These are phyloP conservation scores for Onthophagus taurus DNA, from an alignment of 1,140 invertebrate species.

Conservation along the genomic window DNA sequence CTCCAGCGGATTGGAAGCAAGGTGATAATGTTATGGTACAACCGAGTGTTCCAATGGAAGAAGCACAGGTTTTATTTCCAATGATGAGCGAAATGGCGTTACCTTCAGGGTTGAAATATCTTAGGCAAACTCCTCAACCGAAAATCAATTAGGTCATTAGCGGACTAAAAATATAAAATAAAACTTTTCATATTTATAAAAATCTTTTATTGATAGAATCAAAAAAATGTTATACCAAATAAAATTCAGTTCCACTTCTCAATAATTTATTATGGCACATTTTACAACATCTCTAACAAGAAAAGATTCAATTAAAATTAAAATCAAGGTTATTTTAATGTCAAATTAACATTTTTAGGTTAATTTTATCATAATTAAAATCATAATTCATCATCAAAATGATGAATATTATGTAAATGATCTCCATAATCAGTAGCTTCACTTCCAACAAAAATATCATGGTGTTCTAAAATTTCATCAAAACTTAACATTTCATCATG, in stretches of 20 bases:
- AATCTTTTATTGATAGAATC: too few species aligned
- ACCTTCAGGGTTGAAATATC: constrained; percentile 73
- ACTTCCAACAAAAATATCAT: constrained; percentile 90
- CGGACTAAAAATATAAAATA: not conserved
- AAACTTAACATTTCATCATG: constrained; percentile 74
- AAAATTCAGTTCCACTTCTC: too few species aligned
- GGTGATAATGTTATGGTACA: constrained; percentile 79
- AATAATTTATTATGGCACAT: too few species aligned
- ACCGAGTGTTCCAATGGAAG: constrained; percentile 60
- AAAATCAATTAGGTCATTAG: too few species aligned
- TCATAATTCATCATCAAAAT: constrained; percentile 76
- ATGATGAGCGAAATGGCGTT: constrained; percentile 54
- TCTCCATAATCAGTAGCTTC: constrained; percentile 94
- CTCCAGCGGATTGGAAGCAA: constrained; percentile 87
- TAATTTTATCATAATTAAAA: too few species aligned
- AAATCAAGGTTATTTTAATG: not conserved
- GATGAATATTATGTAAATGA: constrained; percentile 71
- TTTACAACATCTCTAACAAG: too few species aligned
- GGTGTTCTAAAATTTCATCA: constrained; percentile 79
- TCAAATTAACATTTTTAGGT: not conserved
- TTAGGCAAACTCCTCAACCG: constrained; percentile 60
- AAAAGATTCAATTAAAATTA: not conserved
- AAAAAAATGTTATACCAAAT: too few species aligned
- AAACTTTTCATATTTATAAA: too few species aligned
- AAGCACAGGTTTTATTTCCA: constrained; percentile 59